Conservation (phyloP, 2,797 vertebrate genomes). For the Dermochelys coriacea region DNA sequence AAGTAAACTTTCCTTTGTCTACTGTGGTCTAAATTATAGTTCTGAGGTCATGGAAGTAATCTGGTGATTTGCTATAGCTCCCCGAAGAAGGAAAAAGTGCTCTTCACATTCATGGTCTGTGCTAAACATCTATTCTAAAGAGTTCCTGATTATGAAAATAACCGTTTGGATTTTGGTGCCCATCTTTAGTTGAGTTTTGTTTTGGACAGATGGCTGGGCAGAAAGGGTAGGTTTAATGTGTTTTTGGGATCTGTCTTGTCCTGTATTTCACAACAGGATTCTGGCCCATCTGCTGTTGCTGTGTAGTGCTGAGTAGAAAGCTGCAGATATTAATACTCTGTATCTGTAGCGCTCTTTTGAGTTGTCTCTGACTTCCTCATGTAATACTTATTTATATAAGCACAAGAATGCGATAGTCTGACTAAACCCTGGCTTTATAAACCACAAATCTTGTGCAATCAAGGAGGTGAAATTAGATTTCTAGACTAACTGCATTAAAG, state of each 20-base stretch:
- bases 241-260: not conserved
- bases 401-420: not conserved
- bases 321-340: not conserved
- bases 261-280: fast-evolving
- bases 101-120: not conserved
- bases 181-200: not conserved
- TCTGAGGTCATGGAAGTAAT: not conserved
- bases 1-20: not conserved
- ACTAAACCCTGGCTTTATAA: not conserved
- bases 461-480: not conserved
- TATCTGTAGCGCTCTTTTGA: fast-evolving
- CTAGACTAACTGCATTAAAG: not conserved
- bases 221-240: not conserved
- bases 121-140: not conserved
- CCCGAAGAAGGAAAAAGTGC: not conserved
- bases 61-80: not conserved
- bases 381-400: not conserved
- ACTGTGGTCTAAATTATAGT: not conserved
- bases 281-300: constrained; percentile 32
- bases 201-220: not conserved
- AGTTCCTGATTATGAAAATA: not conserved
- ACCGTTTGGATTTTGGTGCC: not conserved
- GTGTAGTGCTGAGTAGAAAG: constrained; percentile 39
- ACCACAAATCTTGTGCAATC: not conserved
- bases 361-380: not conserved